A percentile compares a stretch with the other conserved stretches of the same genome.
phyloP scores from a whole-genome alignment of 2,113 vertebrate species.

The Gila orcuttii region DNA sequence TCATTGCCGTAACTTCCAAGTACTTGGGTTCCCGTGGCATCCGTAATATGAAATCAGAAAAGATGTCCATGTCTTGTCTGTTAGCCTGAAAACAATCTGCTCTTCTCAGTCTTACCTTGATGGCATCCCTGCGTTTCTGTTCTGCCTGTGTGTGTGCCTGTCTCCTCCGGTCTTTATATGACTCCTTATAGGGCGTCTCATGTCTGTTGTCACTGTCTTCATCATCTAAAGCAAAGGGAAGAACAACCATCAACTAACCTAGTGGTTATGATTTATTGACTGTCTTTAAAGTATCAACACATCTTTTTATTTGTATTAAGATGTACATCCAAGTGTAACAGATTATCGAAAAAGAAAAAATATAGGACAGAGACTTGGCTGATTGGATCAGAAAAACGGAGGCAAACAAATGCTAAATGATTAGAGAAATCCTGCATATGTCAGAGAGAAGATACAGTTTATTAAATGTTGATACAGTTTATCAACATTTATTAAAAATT shows the following conservation, averaged over 20 bases:
- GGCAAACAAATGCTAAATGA: too few relatives aligned
- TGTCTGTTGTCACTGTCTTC: conserved; percentile 97
- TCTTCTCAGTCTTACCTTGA: conserved; percentile 80
- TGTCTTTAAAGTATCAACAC: background rate
- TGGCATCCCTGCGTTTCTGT: conserved; percentile 92
- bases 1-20: background rate
- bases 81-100: background rate
- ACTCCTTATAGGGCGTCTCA: conserved; percentile 86
- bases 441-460: background rate
- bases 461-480: too few relatives aligned
- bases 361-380: background rate
- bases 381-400: too few relatives aligned
- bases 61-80: background rate
- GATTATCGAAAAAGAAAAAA: background rate
- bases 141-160: conserved; percentile 94
- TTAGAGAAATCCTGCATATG: too few relatives aligned
- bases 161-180: conserved; percentile 90
- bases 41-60: background rate
- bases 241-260: background rate
- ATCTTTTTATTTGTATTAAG: background rate
- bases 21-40: background rate
- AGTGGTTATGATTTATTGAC: background rate
- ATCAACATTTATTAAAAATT: too few relatives aligned
- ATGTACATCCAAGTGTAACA: background rate
- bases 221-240: conserved; percentile 79